Evolutionary conservation across 2,888 invertebrate species (phyloP).

Genomic region (Pandemis cinnamomeana): DNA sequence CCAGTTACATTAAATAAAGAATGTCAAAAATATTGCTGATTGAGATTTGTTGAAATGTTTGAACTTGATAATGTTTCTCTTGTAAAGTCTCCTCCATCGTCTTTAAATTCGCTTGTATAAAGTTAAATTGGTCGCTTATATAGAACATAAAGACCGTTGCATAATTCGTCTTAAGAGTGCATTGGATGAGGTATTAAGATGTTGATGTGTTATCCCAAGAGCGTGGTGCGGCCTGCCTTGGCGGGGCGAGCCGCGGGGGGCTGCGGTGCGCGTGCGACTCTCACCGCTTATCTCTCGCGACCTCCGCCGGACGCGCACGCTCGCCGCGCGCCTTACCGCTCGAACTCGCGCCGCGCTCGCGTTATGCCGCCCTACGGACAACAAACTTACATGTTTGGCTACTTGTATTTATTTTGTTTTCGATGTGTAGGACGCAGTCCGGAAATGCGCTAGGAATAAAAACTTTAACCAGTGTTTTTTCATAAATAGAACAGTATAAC

Average conservation of each 20-base stretch:
- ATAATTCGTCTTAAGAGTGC: constrained; percentile 73
- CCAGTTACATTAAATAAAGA: too few relatives aligned
- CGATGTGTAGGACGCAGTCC: constrained; percentile 69
- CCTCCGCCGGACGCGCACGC: constrained; percentile 83
- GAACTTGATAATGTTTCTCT: neutral
- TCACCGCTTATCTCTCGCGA: constrained; percentile 84
- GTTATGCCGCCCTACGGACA: constrained; percentile 73
- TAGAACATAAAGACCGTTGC: constrained; percentile 77
- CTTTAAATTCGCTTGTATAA: neutral
- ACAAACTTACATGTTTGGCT: constrained; percentile 68
- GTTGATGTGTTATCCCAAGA: constrained; percentile 70
- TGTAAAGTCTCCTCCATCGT: neutral
- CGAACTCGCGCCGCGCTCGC: constrained; percentile 67
- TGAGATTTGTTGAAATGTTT: neutral
- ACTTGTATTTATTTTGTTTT: constrained; percentile 66
- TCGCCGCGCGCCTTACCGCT: constrained; percentile 68
- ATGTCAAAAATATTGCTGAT: too few relatives aligned
- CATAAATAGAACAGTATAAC: constrained; percentile 20
- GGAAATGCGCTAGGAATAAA: constrained; percentile 69
- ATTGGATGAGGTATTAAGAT: constrained; percentile 65
- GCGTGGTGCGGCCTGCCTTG: constrained; percentile 61
- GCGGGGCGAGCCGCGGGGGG: constrained; percentile 63
- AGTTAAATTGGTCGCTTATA: constrained; percentile 48
- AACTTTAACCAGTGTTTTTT: constrained; percentile 25
- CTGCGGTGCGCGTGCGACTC: constrained; percentile 77